Evolutionary conservation across 2,888 invertebrate species (phyloP).

Genomic region (Cerastoderma edule): DNA sequence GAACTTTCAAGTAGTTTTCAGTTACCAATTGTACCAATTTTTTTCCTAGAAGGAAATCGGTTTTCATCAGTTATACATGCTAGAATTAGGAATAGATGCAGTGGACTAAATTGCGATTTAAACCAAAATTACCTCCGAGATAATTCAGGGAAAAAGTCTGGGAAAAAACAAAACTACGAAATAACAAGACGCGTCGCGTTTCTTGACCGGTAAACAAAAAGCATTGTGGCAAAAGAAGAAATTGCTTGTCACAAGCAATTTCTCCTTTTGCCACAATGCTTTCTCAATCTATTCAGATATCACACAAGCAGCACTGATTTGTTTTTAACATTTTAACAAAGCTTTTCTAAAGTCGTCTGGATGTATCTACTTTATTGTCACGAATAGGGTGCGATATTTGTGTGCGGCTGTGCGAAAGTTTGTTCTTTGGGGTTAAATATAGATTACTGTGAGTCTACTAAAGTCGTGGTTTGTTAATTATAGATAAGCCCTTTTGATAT

Average conservation of each 20-base stretch:
- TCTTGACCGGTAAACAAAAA: background rate
- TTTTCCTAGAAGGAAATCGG: background rate
- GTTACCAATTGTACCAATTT: background rate
- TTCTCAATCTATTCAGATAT: too few relatives aligned
- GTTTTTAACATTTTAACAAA: background rate
- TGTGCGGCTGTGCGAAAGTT: background rate
- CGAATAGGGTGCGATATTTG: background rate
- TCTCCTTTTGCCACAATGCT: background rate
- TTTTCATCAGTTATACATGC: constrained; percentile 3
- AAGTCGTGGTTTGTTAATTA: too few relatives aligned
- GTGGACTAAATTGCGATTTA: background rate
- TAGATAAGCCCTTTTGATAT: too few relatives aligned
- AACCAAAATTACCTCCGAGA: background rate
- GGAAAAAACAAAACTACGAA: too few relatives aligned
- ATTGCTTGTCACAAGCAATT: constrained; percentile 2
- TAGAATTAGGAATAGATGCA: background rate
- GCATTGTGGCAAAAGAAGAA: background rate
- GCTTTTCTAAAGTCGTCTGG: background rate
- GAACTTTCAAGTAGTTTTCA: background rate
- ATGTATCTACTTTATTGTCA: background rate
- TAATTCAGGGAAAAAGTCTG: too few relatives aligned
- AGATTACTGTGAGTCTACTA: too few relatives aligned
- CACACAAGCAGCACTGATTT: background rate
- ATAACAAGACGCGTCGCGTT: background rate
- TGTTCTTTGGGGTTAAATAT: too few relatives aligned